Conservation (phyloP, 2,888 invertebrate genomes). For the Syrphus vitripennis region DNA sequence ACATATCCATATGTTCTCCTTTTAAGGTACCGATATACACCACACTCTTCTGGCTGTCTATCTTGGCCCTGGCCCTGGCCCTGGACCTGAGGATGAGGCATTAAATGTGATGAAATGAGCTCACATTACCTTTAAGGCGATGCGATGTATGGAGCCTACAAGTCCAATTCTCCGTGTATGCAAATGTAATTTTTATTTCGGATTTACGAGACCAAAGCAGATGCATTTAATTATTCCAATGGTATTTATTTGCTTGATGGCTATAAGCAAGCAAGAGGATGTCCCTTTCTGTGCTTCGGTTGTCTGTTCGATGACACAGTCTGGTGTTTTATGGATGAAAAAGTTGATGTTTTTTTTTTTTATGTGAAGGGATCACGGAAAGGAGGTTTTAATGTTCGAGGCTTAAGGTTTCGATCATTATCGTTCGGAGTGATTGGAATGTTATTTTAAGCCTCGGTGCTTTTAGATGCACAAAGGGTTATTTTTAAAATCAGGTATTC, state of each 20-base stretch:
- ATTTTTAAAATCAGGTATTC: neutral
- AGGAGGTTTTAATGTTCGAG: constrained; percentile 43
- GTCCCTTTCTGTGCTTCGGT: neutral
- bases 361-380: neutral
- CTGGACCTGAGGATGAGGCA: constrained; percentile 2
- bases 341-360: neutral
- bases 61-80: neutral
- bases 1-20: constrained; percentile 51
- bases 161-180: constrained; percentile 15
- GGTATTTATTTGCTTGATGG: constrained; percentile 38
- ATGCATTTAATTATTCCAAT: constrained; percentile 64
- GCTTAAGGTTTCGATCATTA: constrained; percentile 39
- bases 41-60: neutral
- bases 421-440: constrained; percentile 40
- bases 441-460: neutral
- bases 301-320: constrained; percentile 5
- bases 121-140: constrained; percentile 51
- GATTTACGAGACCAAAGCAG: constrained; percentile 64
- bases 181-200: constrained; percentile 52
- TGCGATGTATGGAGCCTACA: neutral
- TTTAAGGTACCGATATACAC: neutral
- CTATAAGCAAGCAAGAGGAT: neutral
- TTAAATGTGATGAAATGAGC: constrained; percentile 66
- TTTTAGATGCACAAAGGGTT: neutral
- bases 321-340: constrained; percentile 59